These are phyloP conservation scores for Muntiacus reevesi DNA, from an alignment of 2,113 vertebrate species.

Conservation along the genomic window DNA sequence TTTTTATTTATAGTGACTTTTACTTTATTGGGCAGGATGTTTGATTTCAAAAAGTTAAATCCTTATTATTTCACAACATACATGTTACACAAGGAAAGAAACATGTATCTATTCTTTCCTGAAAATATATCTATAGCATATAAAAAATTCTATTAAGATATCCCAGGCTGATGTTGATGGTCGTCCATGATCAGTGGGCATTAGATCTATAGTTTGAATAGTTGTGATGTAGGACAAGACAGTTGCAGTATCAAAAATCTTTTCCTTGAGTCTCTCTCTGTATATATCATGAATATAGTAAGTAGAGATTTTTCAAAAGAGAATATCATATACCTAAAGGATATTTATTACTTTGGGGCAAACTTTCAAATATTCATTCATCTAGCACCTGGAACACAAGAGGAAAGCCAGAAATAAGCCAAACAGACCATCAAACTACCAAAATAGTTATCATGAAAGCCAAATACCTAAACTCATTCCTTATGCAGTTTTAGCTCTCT, in stretches of 20 bases:
- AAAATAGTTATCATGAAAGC: neutral
- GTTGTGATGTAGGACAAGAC: neutral
- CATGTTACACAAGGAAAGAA: neutral
- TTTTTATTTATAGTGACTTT: neutral
- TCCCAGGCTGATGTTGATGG: neutral
- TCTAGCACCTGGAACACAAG: neutral
- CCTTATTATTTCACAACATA: neutral
- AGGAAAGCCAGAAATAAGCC: neutral
- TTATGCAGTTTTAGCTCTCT: neutral
- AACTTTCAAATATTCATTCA: neutral
- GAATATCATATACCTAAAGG: neutral
- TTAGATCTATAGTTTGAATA: neutral
- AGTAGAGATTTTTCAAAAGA: neutral
- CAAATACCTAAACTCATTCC: neutral
- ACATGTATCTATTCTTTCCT: neutral
- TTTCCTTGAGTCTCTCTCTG: neutral
- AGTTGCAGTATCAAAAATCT: neutral
- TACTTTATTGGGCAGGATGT: neutral
- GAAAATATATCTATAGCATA: neutral
- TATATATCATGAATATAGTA: constrained; percentile 9
- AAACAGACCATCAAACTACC: neutral
- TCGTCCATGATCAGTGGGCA: neutral
- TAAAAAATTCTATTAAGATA: neutral
- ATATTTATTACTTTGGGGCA: neutral
- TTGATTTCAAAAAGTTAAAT: neutral